Evolutionary conservation across 2,113 vertebrate species (phyloP).

Genomic region (Taxidea taxus): DNA sequence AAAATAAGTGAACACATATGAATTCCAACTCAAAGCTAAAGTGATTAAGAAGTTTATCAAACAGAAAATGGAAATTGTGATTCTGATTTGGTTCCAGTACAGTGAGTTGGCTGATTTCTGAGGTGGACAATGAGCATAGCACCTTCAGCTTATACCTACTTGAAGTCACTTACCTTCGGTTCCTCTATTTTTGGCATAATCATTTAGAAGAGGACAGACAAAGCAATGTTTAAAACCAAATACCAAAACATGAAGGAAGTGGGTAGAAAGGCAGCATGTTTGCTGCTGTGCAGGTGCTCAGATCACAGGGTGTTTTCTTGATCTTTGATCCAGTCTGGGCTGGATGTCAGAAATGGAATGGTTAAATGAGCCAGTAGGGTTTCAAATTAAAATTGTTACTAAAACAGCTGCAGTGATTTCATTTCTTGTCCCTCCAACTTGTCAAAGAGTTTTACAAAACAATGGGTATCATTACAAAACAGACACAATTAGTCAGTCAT

Average conservation of each 20-base stretch:
- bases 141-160: fast-evolving
- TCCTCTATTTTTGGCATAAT: neutral
- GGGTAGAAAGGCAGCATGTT: neutral
- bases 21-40: neutral
- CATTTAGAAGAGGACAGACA: neutral
- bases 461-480: neutral
- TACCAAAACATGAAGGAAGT: neutral
- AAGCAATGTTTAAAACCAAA: neutral
- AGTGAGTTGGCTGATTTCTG: neutral
- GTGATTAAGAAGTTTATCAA: neutral
- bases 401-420: neutral
- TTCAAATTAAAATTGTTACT: neutral
- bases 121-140: neutral
- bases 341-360: neutral
- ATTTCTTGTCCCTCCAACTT: neutral
- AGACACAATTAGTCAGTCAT: neutral
- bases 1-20: neutral
- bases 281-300: neutral
- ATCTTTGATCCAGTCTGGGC: neutral
- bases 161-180: neutral
- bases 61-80: neutral
- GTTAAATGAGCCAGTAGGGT: neutral
- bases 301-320: neutral
- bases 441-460: neutral
- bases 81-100: neutral